Base-by-base conservation (phyloP, 2,888 invertebrate genomes). In the Auanema freiburgensis region DNA sequence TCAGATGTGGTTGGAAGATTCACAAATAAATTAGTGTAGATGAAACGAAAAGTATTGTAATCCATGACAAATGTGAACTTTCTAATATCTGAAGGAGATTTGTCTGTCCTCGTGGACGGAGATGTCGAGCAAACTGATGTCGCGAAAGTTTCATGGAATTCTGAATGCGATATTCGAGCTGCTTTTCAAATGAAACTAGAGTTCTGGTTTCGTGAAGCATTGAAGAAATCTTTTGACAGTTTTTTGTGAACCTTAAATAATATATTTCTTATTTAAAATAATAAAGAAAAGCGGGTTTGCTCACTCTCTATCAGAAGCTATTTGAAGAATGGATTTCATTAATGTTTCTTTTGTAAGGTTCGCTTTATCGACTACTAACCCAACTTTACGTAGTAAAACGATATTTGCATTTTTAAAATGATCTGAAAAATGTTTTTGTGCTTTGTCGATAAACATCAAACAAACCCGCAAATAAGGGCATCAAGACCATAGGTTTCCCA, bases 381-480 rank as follows among this genome's bases (percentile, higher is more conserved):
- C 78, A 12, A 78, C 67, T 24, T 64, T 59, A 56, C 71, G 73
- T 33, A 68, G 61, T 21, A 67, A 68, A 21, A 78, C 72, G 0
- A 78, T 72, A 59, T 71, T 68, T 11, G 78, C 68, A 58, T 78
- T 78, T 63, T 77, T 77, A 40, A 69, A 72, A 58, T 78, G 78
- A 56, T 78, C 78, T 63, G 59, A 51, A 71, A 25, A 33, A 50
- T 50, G 23, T 21, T 42, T 21, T 42, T 50, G 14, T 14, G 11
- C 10, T 23, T 43, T 16, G 2, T 57, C 12, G 43, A 5, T 55
- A 40, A 4, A 8, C 6, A 1, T 49, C 14, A 23, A 25, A 14
- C 33, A 14, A 57, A 76, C 77, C 77, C 16, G 77, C 79, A 42
- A 79, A 79, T 14, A 79, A 59, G 1, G 79, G 79, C 74, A 79